Evolutionary conservation across 2,888 invertebrate genomes (phyloP).

Genomic region (Nomada hirtipes): DNA sequence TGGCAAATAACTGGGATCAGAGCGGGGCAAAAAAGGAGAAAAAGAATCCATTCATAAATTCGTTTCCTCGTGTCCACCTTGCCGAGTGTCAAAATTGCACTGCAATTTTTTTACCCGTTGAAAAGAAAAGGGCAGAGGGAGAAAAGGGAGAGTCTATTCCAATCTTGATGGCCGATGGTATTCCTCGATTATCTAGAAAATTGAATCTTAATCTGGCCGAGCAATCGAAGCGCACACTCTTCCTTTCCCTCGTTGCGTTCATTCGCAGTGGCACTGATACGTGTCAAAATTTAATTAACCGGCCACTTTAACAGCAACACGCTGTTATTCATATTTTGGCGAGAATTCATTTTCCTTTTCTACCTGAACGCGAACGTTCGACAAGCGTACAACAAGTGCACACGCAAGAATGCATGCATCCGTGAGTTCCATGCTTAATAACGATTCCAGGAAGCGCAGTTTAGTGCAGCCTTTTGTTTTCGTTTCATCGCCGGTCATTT

Average conservation of each 20-base stretch:
- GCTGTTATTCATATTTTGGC: constrained; percentile 5
- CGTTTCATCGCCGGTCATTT: too few species aligned
- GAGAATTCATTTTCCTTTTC: too few species aligned
- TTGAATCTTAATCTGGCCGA: constrained; percentile 25
- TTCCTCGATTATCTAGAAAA: constrained; percentile 30
- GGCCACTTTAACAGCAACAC: not conserved
- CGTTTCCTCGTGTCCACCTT: constrained; percentile 27
- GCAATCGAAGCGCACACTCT: constrained; percentile 3
- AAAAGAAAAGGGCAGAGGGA: not conserved
- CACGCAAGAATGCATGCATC: too few species aligned
- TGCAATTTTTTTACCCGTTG: constrained; percentile 7
- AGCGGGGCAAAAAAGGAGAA: constrained; percentile 12
- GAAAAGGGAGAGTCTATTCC: not conserved
- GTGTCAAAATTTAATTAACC: constrained; percentile 7
- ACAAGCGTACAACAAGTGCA: too few species aligned
- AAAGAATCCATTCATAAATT: constrained; percentile 21
- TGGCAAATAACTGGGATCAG: constrained; percentile 29
- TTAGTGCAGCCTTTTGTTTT: too few species aligned
- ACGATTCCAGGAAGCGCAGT: too few species aligned
- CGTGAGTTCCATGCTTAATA: too few species aligned
- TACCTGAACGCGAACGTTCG: too few species aligned
- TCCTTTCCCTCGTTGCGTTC: constrained; percentile 2
- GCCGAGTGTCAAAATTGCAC: constrained; percentile 29
- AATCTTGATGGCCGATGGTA: constrained; percentile 18
- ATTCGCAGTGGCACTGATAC: constrained; percentile 5